A percentile compares a stretch with the other conserved stretches of the same genome.
These are phyloP conservation scores for Strigamia crassipes DNA, from an alignment of 2,888 invertebrate species.

Conservation along the genomic window DNA sequence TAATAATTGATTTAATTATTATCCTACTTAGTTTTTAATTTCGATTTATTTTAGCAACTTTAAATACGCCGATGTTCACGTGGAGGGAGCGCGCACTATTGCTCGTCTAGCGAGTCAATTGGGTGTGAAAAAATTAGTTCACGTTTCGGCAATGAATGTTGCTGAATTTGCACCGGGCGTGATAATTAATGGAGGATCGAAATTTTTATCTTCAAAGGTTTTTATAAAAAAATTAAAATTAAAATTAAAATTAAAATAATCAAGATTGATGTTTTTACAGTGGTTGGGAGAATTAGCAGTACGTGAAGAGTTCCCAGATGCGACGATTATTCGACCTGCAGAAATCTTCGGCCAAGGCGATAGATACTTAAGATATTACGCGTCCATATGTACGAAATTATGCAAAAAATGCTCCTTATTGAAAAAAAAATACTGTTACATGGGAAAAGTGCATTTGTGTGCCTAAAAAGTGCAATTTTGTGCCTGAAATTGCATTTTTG, in stretches of 20 bases:
- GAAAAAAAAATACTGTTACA: no score
- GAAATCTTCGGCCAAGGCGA: conserved; percentile 91
- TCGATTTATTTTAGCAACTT: conserved; percentile 66
- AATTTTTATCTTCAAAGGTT: conserved; percentile 73
- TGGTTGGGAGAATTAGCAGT: conserved; percentile 88
- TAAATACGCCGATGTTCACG: conserved; percentile 82
- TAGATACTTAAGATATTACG: conserved; percentile 68
- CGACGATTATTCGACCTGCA: conserved; percentile 89
- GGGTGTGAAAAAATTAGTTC: conserved; percentile 90
- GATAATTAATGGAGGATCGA: conserved; percentile 73
- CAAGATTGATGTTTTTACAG: conserved; percentile 53
- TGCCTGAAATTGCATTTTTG: no score
- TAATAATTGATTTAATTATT: conserved; percentile 46
- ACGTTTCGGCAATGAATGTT: conserved; percentile 86
- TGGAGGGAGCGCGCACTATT: conserved; percentile 78
- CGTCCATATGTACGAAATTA: conserved; percentile 55
- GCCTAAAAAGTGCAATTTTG: no score
- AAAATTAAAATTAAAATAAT: conserved; percentile 43
- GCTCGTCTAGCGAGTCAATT: conserved; percentile 75
- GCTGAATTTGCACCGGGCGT: conserved; percentile 70
- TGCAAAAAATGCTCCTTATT: no score
- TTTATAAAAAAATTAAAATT: no score
- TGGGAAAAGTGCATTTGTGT: no score
- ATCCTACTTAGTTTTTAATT: not conserved
- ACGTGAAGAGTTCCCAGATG: conserved; percentile 90